Evolutionary conservation across 1,140 invertebrate genomes (phyloP).

Genomic region (Drosophila pandora): DNA sequence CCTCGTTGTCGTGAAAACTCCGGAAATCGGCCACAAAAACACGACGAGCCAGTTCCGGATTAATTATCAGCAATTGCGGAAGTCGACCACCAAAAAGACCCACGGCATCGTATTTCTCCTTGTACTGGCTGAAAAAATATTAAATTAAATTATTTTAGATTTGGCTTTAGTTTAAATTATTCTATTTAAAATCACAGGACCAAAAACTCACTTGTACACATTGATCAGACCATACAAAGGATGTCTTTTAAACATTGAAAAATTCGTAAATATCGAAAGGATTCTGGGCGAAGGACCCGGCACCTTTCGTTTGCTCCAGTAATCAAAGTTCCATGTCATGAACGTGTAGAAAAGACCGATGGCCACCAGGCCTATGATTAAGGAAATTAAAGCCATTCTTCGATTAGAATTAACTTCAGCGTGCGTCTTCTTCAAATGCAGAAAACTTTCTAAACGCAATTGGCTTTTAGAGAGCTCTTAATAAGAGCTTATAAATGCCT

Average conservation of each 20-base stretch:
- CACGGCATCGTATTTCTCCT: conserved; percentile 65
- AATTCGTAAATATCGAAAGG: conserved; percentile 38
- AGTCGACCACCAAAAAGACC: conserved; percentile 59
- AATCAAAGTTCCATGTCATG: conserved; percentile 75
- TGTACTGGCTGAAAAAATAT: conserved; percentile 47
- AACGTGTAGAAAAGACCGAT: conserved; percentile 64
- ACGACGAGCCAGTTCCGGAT: conserved; percentile 84
- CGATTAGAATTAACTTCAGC: background rate
- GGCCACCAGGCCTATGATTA: conserved; percentile 32
- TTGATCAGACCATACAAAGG: conserved; percentile 20
- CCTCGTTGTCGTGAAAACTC: conserved; percentile 83
- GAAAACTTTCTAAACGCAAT: conserved; percentile 8
- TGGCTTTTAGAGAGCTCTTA: conserved; percentile 6
- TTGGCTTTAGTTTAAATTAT: background rate
- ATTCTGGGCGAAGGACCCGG: conserved; percentile 62
- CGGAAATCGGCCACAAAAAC: conserved; percentile 85
- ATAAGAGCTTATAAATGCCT: background rate
- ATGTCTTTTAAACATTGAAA: background rate
- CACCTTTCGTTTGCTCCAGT: conserved; percentile 77
- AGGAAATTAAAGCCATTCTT: conserved; percentile 49
- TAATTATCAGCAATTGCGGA: conserved; percentile 84
- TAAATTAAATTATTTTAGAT: background rate
- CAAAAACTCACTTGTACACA: conserved; percentile 56
- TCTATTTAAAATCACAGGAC: background rate
- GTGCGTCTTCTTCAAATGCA: conserved; percentile 4